Evolutionary conservation across 2,888 invertebrate species (phyloP).

Genomic region (Himalopsyche kuldschensis): DNA sequence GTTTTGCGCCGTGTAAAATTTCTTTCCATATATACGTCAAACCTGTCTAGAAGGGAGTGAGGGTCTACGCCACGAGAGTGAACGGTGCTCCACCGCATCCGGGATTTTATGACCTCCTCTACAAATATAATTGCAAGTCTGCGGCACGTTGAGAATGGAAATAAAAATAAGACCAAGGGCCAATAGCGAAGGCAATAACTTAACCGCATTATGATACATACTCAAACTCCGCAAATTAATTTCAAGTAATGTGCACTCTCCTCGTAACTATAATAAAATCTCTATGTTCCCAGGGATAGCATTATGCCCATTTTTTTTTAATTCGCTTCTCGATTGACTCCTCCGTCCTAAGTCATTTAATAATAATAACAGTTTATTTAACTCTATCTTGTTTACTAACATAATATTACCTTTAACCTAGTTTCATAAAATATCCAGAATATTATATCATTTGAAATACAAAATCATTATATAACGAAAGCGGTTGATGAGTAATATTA

Average conservation of each 20-base stretch:
- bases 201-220: not conserved
- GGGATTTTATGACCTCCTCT: not conserved
- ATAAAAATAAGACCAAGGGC: conserved; percentile 1
- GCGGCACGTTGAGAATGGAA: not conserved
- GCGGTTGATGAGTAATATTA: no score
- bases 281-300: not conserved
- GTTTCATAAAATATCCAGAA: not conserved
- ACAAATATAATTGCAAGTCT: not conserved
- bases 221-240: not conserved
- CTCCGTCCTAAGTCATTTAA: not conserved
- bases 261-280: not conserved
- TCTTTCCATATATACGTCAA: not conserved
- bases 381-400: not conserved
- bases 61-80: not conserved
- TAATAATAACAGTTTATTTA: not conserved
- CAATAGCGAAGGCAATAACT: not conserved
- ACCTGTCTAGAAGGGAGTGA: not conserved
- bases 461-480: no score
- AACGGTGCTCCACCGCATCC: not conserved
- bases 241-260: not conserved
- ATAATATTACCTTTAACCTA: not conserved
- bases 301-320: not conserved
- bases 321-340: not conserved
- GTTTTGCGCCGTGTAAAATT: not conserved
- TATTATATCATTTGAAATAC: not conserved